Evolutionary conservation across 1,140 invertebrate species (phyloP), one percentile per base, ranked within the genome.

Genomic region (Agrypnia vestita): DNA sequence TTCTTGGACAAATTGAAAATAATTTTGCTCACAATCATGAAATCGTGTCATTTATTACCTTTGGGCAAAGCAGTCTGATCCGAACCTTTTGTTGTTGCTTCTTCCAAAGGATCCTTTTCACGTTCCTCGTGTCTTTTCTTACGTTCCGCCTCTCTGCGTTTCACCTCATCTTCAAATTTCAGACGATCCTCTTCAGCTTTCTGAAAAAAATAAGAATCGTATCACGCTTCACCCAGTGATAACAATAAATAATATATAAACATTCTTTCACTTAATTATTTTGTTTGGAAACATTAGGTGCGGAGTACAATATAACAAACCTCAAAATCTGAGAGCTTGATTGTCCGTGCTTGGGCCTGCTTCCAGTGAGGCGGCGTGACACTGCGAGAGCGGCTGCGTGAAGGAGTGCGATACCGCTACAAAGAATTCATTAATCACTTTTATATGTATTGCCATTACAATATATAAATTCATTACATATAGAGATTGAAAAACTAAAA

Each of bases 361-460:
- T 94, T 92, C 96, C 96, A 97, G 88, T 97, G 96, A 11, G 96
- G 94, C 10, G 96, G 96, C 11, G 96, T 98, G 19, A 91, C 91
- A 85, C 96, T 97, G 75, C 95, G 91, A 0, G 95, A 96, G 0
- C 94, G 92, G 82, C 93, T 94, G 46, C 95, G 91, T 12, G 95
- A 95, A n/a, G 95, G 95, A 0, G 96, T 97, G 80, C 94, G 92
- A 87, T 95, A 97, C 56, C 96, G 92, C 95, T 97, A 86, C 0
- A 84, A 78, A 72, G 51, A 47, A 73, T 19, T 44, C 8, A 71
- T 47, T 3, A 12, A 82, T 78, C 71, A 62, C 35, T 55, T 17
- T 55, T 6, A 1, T 0, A 4, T 55, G 11, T 59, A 53, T 53
- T 53, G 25, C 25, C 25, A 35, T 35, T n/a, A n/a, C n/a, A n/a